Conservation (phyloP, 1,140 invertebrate species). For the Camponotus pennsylvanicus region DNA sequence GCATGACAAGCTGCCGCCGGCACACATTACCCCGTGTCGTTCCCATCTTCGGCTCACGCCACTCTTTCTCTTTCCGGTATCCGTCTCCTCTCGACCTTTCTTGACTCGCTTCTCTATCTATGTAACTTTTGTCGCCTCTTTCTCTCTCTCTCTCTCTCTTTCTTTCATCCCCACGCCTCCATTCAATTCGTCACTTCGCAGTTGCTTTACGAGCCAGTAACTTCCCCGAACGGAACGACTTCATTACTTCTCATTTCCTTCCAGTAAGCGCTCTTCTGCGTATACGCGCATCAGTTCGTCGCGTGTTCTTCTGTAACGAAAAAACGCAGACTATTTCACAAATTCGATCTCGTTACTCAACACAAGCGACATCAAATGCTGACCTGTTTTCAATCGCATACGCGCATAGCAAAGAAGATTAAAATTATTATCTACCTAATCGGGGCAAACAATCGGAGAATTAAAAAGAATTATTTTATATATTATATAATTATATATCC, state of each 20-base stretch:
- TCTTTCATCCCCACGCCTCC: conserved; percentile 24
- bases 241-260: conserved; percentile 61
- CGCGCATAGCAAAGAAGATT: not conserved
- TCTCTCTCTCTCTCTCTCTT: not conserved
- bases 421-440: conserved; percentile 7
- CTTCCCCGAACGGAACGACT: conserved; percentile 54
- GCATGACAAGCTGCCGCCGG: conserved; percentile 7
- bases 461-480: not conserved
- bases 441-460: not conserved
- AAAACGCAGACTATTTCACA: conserved; percentile 15
- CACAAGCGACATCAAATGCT: conserved; percentile 1
- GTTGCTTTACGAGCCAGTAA: conserved; percentile 62
- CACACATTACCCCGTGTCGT: not conserved
- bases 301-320: conserved; percentile 2
- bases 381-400: not conserved
- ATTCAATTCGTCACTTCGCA: conserved; percentile 59
- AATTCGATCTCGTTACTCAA: conserved; percentile 28
- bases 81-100: conserved; percentile 45
- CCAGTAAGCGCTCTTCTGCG: conserved; percentile 30
- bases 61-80: conserved; percentile 47
- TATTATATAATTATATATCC: too few species aligned
- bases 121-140: conserved; percentile 38
- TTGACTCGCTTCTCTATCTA: conserved; percentile 16
- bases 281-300: conserved; percentile 10
- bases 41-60: conserved; percentile 13